Base-by-base conservation (phyloP, 2,888 invertebrate species). In the Dascillus cervinus region DNA sequence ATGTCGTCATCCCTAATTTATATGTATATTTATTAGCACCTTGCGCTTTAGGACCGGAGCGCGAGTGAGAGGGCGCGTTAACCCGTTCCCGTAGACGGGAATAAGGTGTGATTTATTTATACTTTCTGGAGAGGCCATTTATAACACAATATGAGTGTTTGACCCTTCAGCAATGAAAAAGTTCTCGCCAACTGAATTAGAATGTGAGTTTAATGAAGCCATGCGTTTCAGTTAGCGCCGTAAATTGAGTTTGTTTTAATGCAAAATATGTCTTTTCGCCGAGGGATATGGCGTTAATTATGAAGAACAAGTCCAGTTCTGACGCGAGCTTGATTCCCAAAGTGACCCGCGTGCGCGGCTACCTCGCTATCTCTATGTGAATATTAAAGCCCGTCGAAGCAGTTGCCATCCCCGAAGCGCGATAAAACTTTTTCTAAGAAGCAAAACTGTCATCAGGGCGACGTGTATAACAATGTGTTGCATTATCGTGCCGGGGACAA, bases 221-320 rank as follows among this genome's bases (percentile, higher is more conserved):
- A 56, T 60, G 54, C 55, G 55, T 60, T 58, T 55, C 47, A 55
- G 57, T 59, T 58, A 43, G 35, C 28, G n/a, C n/a, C 24, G 44
- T 41, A 43, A 43, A 44, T 47, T 41, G 41, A 39, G 45, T 34
- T 42, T 46, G 42, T 44, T 48, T 40, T 42, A 49, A 56, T 53
- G 52, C 41, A 42, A 41, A 48, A 47, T n/a, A n/a, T 50, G 48
- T 50, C 50, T 51, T 50, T 53, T 46, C 46, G 47, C 52, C 52
- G 68, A 72, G 74, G 73, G 63, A 46, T 56, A 52, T 65, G 34
- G 29, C 64, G 71, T 75, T 75, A 75, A 75, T 75, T 75, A 75
- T 62, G 66, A 71, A 72, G 68, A 70, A 74, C 74, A 73, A 73
- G 73, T 70, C 69, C 60, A 47, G 55, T 47, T 51, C 49, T 52